Percentiles rank a stretch among this genome's conserved stretches.
These are phyloP conservation scores for Galaxea fascicularis DNA, from an alignment of 92 coral and sea anemone genomes.

Conservation along the genomic window DNA sequence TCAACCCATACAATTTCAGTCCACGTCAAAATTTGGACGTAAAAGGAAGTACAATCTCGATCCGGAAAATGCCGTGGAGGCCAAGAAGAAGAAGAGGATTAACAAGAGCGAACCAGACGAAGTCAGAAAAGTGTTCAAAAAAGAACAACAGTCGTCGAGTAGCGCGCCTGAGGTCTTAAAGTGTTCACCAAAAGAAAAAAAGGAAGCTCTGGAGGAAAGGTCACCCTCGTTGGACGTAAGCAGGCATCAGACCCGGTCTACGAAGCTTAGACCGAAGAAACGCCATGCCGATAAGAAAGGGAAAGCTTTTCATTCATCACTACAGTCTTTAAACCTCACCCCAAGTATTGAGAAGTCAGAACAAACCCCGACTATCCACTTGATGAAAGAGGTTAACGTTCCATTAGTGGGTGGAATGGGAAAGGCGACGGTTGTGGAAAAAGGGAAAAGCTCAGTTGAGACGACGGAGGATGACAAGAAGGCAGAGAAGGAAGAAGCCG, in stretches of 20 bases:
- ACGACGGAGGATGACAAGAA: neutral
- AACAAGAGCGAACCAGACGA: neutral
- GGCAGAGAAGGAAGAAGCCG: neutral
- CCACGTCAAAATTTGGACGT: constrained; percentile 52
- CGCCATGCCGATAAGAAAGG: constrained; percentile 5
- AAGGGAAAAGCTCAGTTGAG: neutral
- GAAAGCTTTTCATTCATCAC: constrained; percentile 19
- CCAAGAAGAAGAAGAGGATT: constrained; percentile 4
- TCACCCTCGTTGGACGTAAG: neutral
- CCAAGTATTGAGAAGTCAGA: neutral
- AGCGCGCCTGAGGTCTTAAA: neutral
- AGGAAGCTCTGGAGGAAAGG: neutral
- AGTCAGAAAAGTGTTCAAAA: no score
- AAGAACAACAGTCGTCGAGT: neutral
- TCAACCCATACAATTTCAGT: constrained; percentile 32
- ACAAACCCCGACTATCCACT: neutral
- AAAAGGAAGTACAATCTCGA: constrained; percentile 43
- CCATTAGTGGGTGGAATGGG: neutral
- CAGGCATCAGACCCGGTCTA: neutral
- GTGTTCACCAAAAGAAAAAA: neutral
- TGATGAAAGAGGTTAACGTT: neutral
- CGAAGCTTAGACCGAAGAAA: neutral
- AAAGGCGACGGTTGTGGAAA: neutral
- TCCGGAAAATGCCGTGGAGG: constrained; percentile 19
- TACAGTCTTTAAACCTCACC: neutral